Evolutionary conservation across 1,140 invertebrate genomes (phyloP), one percentile per base, ranked within the genome.

Genomic region (Drosophila paulistorum): DNA sequence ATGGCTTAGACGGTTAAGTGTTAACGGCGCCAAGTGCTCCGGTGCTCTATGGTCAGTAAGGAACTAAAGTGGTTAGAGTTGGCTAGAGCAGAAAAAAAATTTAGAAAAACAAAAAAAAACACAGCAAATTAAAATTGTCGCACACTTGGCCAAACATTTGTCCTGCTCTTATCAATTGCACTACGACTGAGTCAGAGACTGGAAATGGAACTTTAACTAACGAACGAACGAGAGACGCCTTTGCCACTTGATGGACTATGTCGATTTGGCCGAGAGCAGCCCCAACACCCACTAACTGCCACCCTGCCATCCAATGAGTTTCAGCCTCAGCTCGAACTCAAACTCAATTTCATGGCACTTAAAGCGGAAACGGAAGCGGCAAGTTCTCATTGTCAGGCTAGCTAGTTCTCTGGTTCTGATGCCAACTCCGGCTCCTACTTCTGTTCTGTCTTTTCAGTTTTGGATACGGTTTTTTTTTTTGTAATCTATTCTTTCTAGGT

Each of bases 121-220:
- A 81, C 60, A 63, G 71, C 70, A 83, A 87, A 74, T 87, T 77
- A 71, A 89, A 87, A 83, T 79, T 77, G 79, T 77, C 79, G 84
- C 70, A 71, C 70, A 81, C 81, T 84, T 84, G 70, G 74, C 58
- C 83, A 86, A 86, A 86, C 83, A 86, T 83, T 86, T 86, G 73
- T 74, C 68, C 76, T 69, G 80, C 83, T 87, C 73, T 86, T 86
- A 86, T 83, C 79, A 77, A 81, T 73, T 48, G 60, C 71, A 75
- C 68, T 41, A 68, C 76, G 54, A 69, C 41, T 35, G 42, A 37
- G 77, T 68, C 48, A 33, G 69, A 63, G 66, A 57, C 81, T 64
- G 64, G 64, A 33, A 65, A 63, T 65, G 45, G 10, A 51, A 51
- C 77, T 78, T 60, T 65, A 73, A 79, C 77, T 84, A 84, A 77